Percentiles rank a stretch among this genome's conserved stretches.
phyloP scores from a whole-genome alignment of 2,113 vertebrate genomes.

The Pycnonotus jocosus region DNA sequence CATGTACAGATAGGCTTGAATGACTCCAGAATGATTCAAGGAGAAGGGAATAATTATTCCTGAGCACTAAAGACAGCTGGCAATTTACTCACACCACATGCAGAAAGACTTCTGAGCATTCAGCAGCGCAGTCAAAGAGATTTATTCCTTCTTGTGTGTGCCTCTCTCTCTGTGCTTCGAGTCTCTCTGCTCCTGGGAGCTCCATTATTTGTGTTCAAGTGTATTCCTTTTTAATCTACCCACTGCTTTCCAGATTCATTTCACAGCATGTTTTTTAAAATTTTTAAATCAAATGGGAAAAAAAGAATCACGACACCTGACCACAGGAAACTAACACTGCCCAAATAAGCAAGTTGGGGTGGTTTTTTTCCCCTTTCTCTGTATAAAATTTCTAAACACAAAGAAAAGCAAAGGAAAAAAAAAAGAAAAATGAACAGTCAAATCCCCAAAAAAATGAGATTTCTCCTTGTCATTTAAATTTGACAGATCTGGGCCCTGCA shows the following conservation, averaged over 20 bases:
- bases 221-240: background rate
- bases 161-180: background rate
- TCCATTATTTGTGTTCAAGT: background rate
- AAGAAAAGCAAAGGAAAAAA: background rate
- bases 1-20: background rate
- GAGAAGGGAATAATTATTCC: background rate
- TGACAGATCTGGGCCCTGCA: background rate
- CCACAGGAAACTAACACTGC: background rate
- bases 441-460: background rate
- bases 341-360: background rate
- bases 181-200: background rate
- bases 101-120: background rate
- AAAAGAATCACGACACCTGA: background rate
- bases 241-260: background rate
- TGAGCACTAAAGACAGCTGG: background rate
- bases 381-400: background rate
- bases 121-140: background rate
- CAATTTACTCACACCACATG: background rate
- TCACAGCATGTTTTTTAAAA: background rate
- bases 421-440: background rate
- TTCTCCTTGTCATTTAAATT: background rate
- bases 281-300: background rate
- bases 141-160: rapidly evolving
- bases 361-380: background rate
- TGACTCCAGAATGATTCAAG: background rate